Conservation (phyloP, 2,888 invertebrate genomes). For the Parapristionchus giblindavisi region DNA sequence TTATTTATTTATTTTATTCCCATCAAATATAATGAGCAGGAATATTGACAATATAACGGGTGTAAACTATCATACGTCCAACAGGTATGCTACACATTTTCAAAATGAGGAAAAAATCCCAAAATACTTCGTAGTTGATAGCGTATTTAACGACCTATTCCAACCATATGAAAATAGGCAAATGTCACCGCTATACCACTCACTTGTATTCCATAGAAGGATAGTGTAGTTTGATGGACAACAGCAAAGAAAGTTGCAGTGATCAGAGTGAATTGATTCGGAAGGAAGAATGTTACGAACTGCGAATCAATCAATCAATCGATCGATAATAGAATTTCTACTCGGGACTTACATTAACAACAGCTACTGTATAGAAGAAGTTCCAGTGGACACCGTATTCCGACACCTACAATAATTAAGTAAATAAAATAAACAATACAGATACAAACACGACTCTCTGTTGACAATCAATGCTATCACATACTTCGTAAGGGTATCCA, state of each 20-base stretch:
- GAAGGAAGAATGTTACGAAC: slow-evolving; percentile 44
- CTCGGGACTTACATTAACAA: slow-evolving; percentile 76
- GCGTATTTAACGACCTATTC: too few relatives aligned
- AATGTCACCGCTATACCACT: slow-evolving; percentile 19
- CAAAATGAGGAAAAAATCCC: too few relatives aligned
- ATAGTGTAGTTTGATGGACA: slow-evolving; percentile 71
- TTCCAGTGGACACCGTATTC: slow-evolving; percentile 99
- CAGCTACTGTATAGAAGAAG: slow-evolving; percentile 91
- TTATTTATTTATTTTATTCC: slow-evolving; percentile 32
- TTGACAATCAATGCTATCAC: not conserved
- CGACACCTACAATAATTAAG: slow-evolving; percentile 76
- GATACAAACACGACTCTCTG: not conserved
- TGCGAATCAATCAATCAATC: slow-evolving; percentile 24
- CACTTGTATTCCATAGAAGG: slow-evolving; percentile 81
- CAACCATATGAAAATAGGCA: slow-evolving; percentile 4
- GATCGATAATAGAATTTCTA: not conserved
- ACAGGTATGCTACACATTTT: too few relatives aligned
- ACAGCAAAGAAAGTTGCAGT: slow-evolving; percentile 38
- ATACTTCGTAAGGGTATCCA: slow-evolving; percentile 80
- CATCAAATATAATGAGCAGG: too few relatives aligned
- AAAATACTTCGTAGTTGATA: too few relatives aligned
- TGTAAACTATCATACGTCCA: too few relatives aligned
- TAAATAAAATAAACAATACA: not conserved
- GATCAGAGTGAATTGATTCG: slow-evolving; percentile 43
- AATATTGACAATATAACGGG: too few relatives aligned